Evolutionary conservation across 2,797 vertebrate species (phyloP), one percentile per base, ranked within the genome.

Genomic region (Pseudochirops corinnae): DNA sequence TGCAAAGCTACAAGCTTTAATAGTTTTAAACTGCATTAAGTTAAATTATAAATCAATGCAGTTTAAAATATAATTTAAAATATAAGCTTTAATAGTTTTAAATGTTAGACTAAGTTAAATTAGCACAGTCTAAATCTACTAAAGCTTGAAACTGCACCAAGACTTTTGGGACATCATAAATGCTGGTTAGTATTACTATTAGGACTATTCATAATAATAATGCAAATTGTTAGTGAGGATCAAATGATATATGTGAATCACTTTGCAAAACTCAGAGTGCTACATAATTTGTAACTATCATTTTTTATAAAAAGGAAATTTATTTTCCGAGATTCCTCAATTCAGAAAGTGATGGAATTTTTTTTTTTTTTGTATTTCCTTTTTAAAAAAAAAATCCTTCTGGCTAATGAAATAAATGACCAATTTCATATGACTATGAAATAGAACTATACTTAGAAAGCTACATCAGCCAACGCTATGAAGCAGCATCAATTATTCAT

Each of bases 401-500:
- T 93, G 29, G n/a, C 94, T 97, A 96, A 97, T 97, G 94, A 96
- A 97, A 97, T 95, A 94, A 97, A 96, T 92, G 93, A 95, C 91
- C 95, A 95, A 96, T 97, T 95, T 18, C 21, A 62, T 55, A 93
- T 55, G 92, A 96, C 97, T 92, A 93, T 97, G 96, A 67, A 52
- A 92, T 95, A 97, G n/a, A 93, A 92, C 94, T 96, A 96, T 96
- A 97, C 97, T 91, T 96, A 67, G 96, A 97, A 97, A 96, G 96
- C 94, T 97, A 90, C 93, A 94, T 97, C 95, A 97, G 92, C 60
- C 97, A 97, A 95, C 93, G 92, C 60, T 96, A 96, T 98, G 95
- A 97, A 97, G 95, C 94, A 97, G 82, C 97, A 95, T 95, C 92
- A 92, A 56, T 97, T 95, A 98, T 97, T 97, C 97, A 98, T 97